Conservation (phyloP, 2,113 vertebrate genomes). For the Epinephelus cyanopodus region DNA sequence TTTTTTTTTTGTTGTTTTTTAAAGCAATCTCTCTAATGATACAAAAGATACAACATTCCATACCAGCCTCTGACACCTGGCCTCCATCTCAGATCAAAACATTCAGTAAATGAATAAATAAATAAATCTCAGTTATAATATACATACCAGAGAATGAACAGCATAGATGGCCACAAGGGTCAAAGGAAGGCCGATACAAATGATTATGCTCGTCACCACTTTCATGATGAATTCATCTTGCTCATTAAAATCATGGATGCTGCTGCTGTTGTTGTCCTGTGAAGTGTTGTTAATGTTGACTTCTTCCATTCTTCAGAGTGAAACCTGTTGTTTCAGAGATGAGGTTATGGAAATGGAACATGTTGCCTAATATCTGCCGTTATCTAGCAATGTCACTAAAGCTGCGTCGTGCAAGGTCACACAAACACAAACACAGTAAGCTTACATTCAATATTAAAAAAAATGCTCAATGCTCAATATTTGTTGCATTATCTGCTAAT, state of each 20-base stretch:
- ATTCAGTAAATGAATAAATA: too few species aligned
- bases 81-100: background rate
- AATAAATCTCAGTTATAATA: background rate
- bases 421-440: too few species aligned
- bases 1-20: too few species aligned
- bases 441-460: too few species aligned
- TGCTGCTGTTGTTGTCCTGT: too few species aligned
- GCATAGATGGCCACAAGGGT: background rate
- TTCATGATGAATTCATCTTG: rapidly evolving
- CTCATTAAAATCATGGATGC: background rate
- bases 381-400: background rate
- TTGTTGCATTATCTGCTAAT: too few species aligned
- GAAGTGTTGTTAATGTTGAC: background rate
- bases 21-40: too few species aligned
- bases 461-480: too few species aligned
- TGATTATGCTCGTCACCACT: background rate
- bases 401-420: too few species aligned
- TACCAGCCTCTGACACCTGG: too few species aligned
- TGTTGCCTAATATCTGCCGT: background rate
- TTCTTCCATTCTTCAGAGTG: conserved; percentile 9
- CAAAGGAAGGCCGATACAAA: background rate
- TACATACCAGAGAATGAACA: conserved; percentile 22
- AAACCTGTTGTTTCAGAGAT: background rate
- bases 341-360: background rate
- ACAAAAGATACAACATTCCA: background rate